Evolutionary conservation across 2,113 vertebrate species (phyloP).

Genomic region (Archocentrus centrarchus): DNA sequence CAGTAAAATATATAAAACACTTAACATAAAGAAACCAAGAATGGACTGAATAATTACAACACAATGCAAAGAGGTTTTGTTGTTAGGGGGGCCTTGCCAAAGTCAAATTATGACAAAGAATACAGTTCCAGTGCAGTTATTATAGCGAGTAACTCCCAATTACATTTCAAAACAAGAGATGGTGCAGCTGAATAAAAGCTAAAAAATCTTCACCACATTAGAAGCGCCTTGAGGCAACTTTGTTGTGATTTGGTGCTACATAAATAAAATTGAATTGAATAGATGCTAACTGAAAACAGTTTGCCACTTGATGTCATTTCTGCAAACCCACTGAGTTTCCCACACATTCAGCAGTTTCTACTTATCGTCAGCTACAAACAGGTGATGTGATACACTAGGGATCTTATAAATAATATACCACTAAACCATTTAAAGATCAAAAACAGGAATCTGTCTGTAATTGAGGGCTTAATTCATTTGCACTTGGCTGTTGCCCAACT

Average conservation of each 20-base stretch:
- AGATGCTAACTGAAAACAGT: background rate
- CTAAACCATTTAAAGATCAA: background rate
- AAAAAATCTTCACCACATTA: background rate
- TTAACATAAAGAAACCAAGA: background rate
- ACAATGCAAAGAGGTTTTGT: background rate
- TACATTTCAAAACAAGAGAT: background rate
- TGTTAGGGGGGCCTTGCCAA: background rate
- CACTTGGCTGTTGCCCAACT: background rate
- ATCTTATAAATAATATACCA: background rate
- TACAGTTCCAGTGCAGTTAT: background rate
- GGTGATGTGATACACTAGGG: fast-evolving
- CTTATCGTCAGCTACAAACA: background rate
- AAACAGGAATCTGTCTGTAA: background rate
- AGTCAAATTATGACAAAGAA: background rate
- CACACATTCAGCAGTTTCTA: background rate
- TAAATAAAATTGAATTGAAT: too few relatives aligned
- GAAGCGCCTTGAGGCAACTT: too few relatives aligned
- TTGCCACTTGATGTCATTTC: conserved; percentile 7
- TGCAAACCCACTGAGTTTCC: background rate
- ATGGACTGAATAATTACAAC: conserved; percentile 1
- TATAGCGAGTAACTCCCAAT: background rate
- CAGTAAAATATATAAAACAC: conserved; percentile 1
- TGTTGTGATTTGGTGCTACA: too few relatives aligned
- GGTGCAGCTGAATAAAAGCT: background rate
- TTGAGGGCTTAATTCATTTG: conserved; percentile 22